Percentiles rank a stretch among this genome's conserved stretches.
phyloP scores from a whole-genome alignment of 2,113 vertebrate species.

The Xiphorhynchus elegans region DNA sequence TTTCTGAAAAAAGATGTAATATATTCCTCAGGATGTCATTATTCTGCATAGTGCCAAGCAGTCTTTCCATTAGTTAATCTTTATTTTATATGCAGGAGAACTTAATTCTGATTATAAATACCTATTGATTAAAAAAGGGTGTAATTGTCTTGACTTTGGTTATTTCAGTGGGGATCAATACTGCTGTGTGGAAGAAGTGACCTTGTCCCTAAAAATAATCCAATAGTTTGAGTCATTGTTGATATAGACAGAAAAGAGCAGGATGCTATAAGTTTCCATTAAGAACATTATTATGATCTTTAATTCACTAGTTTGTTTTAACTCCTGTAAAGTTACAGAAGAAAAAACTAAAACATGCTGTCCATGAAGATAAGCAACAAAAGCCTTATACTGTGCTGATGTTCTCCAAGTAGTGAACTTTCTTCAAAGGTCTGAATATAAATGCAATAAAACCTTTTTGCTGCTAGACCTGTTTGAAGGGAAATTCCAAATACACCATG shows the following conservation, averaged over 20 bases:
- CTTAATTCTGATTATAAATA: not conserved
- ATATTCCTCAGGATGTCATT: not conserved
- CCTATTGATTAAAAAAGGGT: not conserved
- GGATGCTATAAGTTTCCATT: not conserved
- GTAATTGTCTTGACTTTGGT: not conserved
- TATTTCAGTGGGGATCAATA: not conserved
- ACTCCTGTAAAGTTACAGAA: not conserved
- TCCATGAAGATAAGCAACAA: not conserved
- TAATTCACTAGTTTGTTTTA: not conserved
- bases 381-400: not conserved
- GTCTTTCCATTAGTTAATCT: not conserved
- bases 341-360: not conserved
- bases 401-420: not conserved
- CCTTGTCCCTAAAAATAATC: not conserved
- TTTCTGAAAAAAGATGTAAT: not conserved
- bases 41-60: not conserved
- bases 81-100: not conserved
- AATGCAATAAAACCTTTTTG: not conserved
- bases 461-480: not conserved
- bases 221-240: not conserved
- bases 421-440: not conserved
- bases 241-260: not conserved
- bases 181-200: not conserved
- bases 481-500: not conserved
- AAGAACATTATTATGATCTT: not conserved